Base-by-base conservation (phyloP, 2,888 invertebrate species). In the Crematogaster levior region DNA sequence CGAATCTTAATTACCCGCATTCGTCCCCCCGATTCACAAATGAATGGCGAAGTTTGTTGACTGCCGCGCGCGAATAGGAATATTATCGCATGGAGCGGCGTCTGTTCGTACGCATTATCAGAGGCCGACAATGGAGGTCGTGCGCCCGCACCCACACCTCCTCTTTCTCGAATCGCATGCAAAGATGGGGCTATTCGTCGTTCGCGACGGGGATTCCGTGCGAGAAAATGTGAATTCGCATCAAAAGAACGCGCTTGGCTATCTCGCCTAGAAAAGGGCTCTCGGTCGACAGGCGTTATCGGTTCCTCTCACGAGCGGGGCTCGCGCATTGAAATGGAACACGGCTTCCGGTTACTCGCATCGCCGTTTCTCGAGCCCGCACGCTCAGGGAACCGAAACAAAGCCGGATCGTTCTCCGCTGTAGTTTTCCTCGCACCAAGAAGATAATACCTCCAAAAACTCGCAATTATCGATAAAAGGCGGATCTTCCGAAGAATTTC, bases 321-420 rank as follows among this genome's bases (percentile, higher is more conserved):
- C 73, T 81, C 86, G 82, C 74, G 86, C 88, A 88, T 85, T 86
- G 88, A 88, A 85, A 88, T 81, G 88, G 84, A 88, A 88, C 85
- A 75, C 86, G 74, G 81, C 81, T 86, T 88, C 88, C 85, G 86
- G 86, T 88, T 88, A 77, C 88, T 80, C 86, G 58, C 37, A 61
- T 48, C 63, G 10, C 74, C 68, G 74, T 73, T 80, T 51, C 79
- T 79, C 73, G 81, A 53, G 40, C 80, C 58, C 48, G 72, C 60
- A 18, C 61, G 48, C 48, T 70, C 60, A 77, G 82, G 73, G 79
- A 77, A 66, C 75, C 81, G 74, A 84, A 74, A 77, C 72, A 65
- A 85, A 85, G 84, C 12, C 6, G 30, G 27, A 46, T 85, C 85
- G 85, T 83, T 86, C 46, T 27, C 40, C 65, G n/a, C 63, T 60